Evolutionary conservation across 2,797 vertebrate species (phyloP).

Genomic region (Chelonia mydas): DNA sequence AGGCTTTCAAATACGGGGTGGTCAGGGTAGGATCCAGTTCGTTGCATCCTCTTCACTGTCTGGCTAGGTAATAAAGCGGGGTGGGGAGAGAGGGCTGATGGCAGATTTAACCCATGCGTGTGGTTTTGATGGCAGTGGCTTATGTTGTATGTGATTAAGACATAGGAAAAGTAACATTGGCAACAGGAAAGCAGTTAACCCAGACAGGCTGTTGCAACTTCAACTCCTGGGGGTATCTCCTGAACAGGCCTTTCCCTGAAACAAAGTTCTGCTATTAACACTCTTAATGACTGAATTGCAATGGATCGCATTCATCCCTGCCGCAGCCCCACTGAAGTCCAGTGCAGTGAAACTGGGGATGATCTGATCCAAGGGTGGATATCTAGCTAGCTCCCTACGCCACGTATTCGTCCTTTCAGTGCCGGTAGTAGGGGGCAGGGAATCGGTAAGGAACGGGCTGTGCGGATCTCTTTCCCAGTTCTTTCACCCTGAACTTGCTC

Average conservation of each 20-base stretch:
- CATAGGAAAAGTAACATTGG: conserved; percentile 39
- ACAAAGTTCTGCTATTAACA: accelerated
- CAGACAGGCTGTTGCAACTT: conserved; percentile 62
- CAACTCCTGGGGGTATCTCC: background rate
- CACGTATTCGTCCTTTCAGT: background rate
- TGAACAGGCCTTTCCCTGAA: background rate
- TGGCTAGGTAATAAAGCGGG: background rate
- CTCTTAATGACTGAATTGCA: background rate
- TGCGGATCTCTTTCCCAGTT: background rate
- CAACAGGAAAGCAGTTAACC: conserved; percentile 75
- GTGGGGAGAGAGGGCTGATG: background rate
- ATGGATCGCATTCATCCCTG: background rate
- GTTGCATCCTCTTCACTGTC: background rate
- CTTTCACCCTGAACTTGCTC: background rate
- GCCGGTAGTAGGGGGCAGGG: background rate
- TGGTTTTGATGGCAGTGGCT: background rate
- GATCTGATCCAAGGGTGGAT: background rate
- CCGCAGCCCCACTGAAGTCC: background rate
- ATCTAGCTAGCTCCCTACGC: background rate
- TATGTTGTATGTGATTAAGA: conserved; percentile 47
- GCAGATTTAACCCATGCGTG: accelerated
- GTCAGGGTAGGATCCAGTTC: too few relatives aligned
- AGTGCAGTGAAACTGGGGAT: too few relatives aligned
- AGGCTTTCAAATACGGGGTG: too few relatives aligned
- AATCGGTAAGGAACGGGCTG: background rate